Conservation (phyloP, 1,140 invertebrate species). For the Caenorhabditis tropicalis region DNA sequence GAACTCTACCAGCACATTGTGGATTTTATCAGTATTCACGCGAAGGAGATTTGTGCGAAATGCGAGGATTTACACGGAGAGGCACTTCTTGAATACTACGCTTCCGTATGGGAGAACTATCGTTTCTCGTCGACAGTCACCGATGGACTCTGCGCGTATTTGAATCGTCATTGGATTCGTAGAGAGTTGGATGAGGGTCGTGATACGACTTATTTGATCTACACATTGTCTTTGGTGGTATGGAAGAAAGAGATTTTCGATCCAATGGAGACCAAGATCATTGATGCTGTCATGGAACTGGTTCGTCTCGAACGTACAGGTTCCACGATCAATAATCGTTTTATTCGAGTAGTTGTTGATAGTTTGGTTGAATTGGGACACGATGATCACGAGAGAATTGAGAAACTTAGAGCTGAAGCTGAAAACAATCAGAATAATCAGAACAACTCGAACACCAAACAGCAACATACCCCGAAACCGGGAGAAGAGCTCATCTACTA, state of each 20-base stretch:
- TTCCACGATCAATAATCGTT: slow-evolving; percentile 91
- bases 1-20: not conserved
- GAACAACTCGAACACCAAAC: not conserved
- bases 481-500: slow-evolving; percentile 72
- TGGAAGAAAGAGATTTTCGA: slow-evolving; percentile 95
- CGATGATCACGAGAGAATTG: not conserved
- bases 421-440: too few relatives aligned
- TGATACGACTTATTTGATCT: slow-evolving; percentile 95
- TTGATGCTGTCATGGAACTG: slow-evolving; percentile 91
- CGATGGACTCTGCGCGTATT: slow-evolving; percentile 93
- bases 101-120: slow-evolving; percentile 95
- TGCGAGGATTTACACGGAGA: not conserved
- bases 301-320: slow-evolving; percentile 94
- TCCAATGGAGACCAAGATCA: slow-evolving; percentile 87
- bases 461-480: not conserved
- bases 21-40: not conserved
- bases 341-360: slow-evolving; percentile 86
- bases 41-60: not conserved
- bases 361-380: slow-evolving; percentile 77
- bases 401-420: too few relatives aligned
- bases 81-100: slow-evolving; percentile 89
- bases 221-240: slow-evolving; percentile 81
- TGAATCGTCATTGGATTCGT: slow-evolving; percentile 97
- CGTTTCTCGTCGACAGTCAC: slow-evolving; percentile 95
- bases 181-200: slow-evolving; percentile 94